Conservation (phyloP, 2,888 invertebrate species). For the Molanna angustata region DNA sequence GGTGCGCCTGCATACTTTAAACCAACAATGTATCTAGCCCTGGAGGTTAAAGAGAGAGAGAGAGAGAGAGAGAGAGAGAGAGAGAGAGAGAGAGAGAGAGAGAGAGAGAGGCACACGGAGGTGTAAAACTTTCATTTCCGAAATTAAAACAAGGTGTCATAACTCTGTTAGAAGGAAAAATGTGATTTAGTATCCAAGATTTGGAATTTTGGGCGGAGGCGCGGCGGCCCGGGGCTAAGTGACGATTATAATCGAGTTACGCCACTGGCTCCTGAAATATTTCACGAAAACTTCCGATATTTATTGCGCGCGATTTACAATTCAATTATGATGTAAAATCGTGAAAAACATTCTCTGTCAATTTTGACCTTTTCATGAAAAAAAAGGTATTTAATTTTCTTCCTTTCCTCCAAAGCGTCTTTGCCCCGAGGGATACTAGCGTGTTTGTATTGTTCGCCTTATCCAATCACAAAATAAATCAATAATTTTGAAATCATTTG, state of each 20-base stretch:
- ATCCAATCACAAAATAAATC: too few relatives aligned
- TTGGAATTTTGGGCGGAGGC: background rate
- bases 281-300: conserved; percentile 2
- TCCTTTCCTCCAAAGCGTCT: too few relatives aligned
- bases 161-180: conserved; percentile 13
- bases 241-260: conserved; percentile 7
- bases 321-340: conserved; percentile 1
- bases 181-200: conserved; percentile 7
- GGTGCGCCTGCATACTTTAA: too few relatives aligned
- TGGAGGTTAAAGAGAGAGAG: too few relatives aligned
- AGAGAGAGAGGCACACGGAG: conserved; percentile 14
- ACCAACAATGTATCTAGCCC: too few relatives aligned
- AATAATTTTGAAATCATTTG: too few relatives aligned
- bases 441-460: too few relatives aligned
- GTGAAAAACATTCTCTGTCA: background rate
- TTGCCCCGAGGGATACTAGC: too few relatives aligned
- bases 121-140: conserved; percentile 29
- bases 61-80: too few relatives aligned
- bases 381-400: too few relatives aligned
- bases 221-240: background rate
- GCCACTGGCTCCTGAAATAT: background rate
- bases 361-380: too few relatives aligned
- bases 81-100: too few relatives aligned
- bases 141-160: conserved; percentile 33
- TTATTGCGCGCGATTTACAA: background rate